These are phyloP conservation scores for Eubasilissa splendida DNA, from an alignment of 2,888 invertebrate species.

Conservation along the genomic window DNA sequence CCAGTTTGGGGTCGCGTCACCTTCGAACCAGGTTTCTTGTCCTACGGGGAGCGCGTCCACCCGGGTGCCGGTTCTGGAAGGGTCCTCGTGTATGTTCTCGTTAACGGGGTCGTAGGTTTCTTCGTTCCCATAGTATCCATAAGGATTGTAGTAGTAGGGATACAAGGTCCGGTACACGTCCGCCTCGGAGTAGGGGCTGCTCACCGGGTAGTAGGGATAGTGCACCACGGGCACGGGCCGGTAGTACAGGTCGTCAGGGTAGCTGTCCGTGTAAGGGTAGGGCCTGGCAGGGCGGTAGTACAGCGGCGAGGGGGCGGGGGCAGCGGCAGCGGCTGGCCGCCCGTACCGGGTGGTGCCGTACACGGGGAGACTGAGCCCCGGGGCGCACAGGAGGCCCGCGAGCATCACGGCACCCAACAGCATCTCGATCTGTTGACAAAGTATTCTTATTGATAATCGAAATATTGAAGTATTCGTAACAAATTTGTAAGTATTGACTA, in stretches of 20 bases:
- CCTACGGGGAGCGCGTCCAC: conserved; percentile 75
- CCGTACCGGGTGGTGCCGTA: conserved; percentile 57
- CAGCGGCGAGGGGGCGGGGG: conserved; percentile 67
- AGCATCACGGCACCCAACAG: conserved; percentile 49
- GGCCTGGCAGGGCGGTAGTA: conserved; percentile 63
- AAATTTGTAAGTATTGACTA: neutral
- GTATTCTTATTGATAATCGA: conserved; percentile 61
- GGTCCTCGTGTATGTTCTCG: conserved; percentile 70
- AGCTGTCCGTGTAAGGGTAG: conserved; percentile 71
- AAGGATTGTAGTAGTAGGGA: conserved; percentile 69
- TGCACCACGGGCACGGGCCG: conserved; percentile 68
- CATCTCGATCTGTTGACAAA: conserved; percentile 62
- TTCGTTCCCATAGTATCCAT: conserved; percentile 66
- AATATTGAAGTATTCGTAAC: neutral
- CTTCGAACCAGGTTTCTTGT: conserved; percentile 79
- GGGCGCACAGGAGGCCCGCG: conserved; percentile 29
- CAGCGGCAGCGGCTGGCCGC: conserved; percentile 52
- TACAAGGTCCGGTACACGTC: conserved; percentile 66
- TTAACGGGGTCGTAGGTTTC: conserved; percentile 59
- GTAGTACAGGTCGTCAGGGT: conserved; percentile 74
- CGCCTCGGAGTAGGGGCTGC: conserved; percentile 64
- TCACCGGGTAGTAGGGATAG: conserved; percentile 67
- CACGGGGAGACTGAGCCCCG: conserved; percentile 50
- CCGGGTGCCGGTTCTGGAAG: conserved; percentile 60
- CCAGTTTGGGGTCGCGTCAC: conserved; percentile 69